Base-by-base conservation (phyloP, 1,140 invertebrate genomes). In the Popillia japonica region DNA sequence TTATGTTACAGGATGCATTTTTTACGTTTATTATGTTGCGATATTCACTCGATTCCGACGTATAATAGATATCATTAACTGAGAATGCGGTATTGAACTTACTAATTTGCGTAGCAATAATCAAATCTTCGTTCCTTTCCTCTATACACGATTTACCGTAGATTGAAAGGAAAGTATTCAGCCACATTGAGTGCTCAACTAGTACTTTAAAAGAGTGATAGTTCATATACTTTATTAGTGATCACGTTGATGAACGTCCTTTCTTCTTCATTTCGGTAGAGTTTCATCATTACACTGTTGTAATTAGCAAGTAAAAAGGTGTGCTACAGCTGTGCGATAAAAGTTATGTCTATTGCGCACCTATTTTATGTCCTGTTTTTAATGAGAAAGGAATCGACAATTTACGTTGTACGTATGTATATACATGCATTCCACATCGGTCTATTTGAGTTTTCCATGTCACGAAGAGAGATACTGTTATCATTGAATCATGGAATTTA, bases 321-420 rank as follows among this genome's bases (percentile, higher is more conserved):
- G 61, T 68, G 61, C 22, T 68, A 17, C 17, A 68, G 27, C 61
- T 68, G 61, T 20, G 27, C 61, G 22, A 68, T 14, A 27, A 68
- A 22, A 68, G 61, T 68, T 68, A 68, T 27, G 61, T 68, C 22
- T 68, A 68, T 68, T 68, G 61, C 61, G 61, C 27, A 22, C 20
- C 6, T 68, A 27, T 68, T 68, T 68, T 68, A 68, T 68, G 61
- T 68, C 27, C 61, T 68, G 61, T 68, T 68, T 68, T 68, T 68
- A 68, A 68, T 68, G 61, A 68, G 61, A 68, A 68, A 68, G 61
- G 61, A 68, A 68, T 68, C 22, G 61, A 68, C 61, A 68, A 68
- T 68, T 68, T 68, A 68, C 61, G 61, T n/a, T n/a, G n/a, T n/a
- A n/a, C n/a, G n/a, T n/a, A n/a, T n/a, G n/a, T 68, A 68, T 8